Evolutionary conservation across 2,113 vertebrate genomes (phyloP).

Genomic region (Mionectes macconnelli): DNA sequence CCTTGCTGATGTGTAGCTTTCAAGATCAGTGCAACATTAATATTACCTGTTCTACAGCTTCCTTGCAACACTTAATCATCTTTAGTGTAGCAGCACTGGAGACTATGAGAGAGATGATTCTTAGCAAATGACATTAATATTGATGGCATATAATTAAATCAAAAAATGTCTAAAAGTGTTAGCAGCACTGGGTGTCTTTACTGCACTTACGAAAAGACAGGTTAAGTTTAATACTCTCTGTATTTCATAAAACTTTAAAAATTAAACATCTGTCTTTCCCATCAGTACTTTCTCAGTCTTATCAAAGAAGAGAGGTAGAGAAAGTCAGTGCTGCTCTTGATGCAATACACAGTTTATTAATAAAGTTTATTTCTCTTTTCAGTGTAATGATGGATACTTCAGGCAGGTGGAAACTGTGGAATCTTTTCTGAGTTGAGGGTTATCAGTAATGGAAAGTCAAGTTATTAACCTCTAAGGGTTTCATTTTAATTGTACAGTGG

Average conservation of each 20-base stretch:
- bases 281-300: background rate
- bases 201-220: background rate
- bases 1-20: background rate
- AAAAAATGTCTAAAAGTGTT: background rate
- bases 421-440: background rate
- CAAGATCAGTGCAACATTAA: background rate
- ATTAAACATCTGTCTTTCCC: background rate
- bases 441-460: background rate
- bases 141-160: background rate
- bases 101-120: background rate
- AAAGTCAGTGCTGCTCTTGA: background rate
- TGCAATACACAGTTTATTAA: background rate
- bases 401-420: background rate
- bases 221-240: slow-evolving; percentile 15
- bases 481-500: background rate
- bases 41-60: background rate
- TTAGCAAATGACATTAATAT: slow-evolving; percentile 31
- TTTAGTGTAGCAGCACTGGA: background rate
- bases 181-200: background rate
- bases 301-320: background rate
- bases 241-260: slow-evolving; percentile 13
- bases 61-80: background rate
- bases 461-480: background rate
- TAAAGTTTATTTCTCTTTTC: background rate
- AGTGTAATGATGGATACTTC: background rate